Percentiles rank a stretch among this genome's conserved stretches.
Evolutionary conservation across 2,113 vertebrate species (phyloP).

Genomic region (Limanda limanda): DNA sequence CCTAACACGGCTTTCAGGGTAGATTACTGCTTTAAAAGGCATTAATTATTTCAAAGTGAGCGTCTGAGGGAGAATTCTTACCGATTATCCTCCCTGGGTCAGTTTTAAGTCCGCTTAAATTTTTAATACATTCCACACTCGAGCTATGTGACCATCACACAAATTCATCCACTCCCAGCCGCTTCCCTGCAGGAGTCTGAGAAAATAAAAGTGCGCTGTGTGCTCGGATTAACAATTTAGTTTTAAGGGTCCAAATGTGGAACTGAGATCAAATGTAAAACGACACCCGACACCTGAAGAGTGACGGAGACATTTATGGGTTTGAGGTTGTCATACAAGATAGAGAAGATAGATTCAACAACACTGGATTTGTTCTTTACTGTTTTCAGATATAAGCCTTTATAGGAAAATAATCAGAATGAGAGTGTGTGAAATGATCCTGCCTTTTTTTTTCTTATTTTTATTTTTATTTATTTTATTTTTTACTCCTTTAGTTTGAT

Average conservation of each 20-base stretch:
- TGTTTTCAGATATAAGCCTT: no score
- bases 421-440: not conserved
- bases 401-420: no score
- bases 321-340: constrained; percentile 22
- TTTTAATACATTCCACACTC: constrained; percentile 50
- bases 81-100: constrained; percentile 49
- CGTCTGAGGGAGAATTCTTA: constrained; percentile 23
- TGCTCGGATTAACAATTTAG: constrained; percentile 37
- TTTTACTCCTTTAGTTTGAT: no score
- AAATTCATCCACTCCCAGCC: constrained; percentile 35
- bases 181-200: constrained; percentile 20
- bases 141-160: constrained; percentile 54
- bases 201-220: constrained; percentile 30
- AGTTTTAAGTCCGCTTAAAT: constrained; percentile 58
- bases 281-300: constrained; percentile 15
- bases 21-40: constrained; percentile 31
- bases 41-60: constrained; percentile 41
- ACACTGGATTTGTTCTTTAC: not conserved
- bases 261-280: constrained; percentile 16
- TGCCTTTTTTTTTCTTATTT: no score
- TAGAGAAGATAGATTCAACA: not conserved
- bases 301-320: not conserved
- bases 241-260: constrained; percentile 34
- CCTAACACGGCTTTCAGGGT: not conserved
- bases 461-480: no score